A percentile compares a stretch with the other conserved stretches of the same genome.
Conservation (phyloP, 2,797 vertebrate species). For the Tamandua tetradactyla region DNA sequence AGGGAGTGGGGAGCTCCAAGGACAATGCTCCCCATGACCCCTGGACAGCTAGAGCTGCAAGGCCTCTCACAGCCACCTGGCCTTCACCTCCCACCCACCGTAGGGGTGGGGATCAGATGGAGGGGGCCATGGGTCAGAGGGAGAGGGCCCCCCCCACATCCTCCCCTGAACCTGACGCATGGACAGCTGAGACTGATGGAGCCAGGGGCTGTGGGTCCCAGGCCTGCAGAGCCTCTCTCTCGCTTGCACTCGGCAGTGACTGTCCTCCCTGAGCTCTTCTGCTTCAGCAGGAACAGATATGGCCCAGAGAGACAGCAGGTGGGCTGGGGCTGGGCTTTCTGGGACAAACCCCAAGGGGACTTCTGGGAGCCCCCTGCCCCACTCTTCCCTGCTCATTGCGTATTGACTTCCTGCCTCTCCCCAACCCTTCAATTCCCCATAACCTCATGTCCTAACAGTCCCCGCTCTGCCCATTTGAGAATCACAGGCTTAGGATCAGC, state of each 20-base stretch:
- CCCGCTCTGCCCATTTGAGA: too few relatives aligned
- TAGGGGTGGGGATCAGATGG: not conserved
- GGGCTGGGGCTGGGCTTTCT: not conserved
- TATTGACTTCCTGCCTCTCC: not conserved
- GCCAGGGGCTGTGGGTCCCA: not conserved
- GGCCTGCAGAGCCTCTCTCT: not conserved
- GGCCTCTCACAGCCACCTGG: not conserved
- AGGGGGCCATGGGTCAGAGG: not conserved
- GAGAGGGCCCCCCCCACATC: too few relatives aligned
- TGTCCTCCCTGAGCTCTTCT: not conserved
- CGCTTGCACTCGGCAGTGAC: too few relatives aligned
- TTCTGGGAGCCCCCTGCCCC: not conserved
- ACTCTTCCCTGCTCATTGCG: too few relatives aligned
- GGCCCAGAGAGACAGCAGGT: not conserved
- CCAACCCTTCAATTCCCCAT: too few relatives aligned
- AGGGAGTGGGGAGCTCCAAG: not conserved
- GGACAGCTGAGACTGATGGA: not conserved
- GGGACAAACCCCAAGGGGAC: too few relatives aligned
- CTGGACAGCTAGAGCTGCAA: not conserved
- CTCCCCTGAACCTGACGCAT: not conserved
- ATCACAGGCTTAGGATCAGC: too few relatives aligned
- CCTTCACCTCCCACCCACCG: not conserved
- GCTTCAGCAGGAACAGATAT: not conserved
- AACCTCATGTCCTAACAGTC: not conserved
- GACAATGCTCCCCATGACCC: not conserved